phyloP scores from a whole-genome alignment of 2,113 vertebrate genomes.

The Raja brachyura region DNA sequence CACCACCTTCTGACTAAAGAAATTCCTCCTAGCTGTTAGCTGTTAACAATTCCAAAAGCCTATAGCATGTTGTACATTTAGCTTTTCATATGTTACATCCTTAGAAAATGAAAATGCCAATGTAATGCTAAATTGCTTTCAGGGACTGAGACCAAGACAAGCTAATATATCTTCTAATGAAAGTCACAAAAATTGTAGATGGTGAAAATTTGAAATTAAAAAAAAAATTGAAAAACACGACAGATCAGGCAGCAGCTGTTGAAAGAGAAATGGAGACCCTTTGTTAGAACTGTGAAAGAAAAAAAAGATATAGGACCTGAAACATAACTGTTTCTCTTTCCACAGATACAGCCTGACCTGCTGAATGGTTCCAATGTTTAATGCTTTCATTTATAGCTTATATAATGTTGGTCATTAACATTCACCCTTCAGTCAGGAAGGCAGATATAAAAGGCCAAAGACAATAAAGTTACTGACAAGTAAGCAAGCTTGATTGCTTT shows the following conservation, averaged over 20 bases:
- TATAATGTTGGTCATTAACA: background rate
- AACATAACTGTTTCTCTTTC: no score
- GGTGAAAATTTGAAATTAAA: no score
- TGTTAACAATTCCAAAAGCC: background rate
- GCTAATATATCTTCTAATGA: background rate
- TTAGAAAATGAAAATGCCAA: background rate
- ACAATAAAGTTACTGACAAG: background rate
- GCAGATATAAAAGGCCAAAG: background rate
- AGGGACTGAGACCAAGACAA: background rate
- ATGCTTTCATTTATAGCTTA: background rate
- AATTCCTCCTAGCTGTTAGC: no score
- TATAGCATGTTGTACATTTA: background rate
- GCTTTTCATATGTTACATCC: background rate
- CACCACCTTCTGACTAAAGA: no score
- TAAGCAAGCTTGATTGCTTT: background rate
- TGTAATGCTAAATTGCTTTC: background rate
- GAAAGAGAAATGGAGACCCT: no score
- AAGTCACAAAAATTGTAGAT: no score
- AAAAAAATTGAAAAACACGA: no score
- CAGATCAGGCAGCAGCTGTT: no score
- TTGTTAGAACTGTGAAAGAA: no score
- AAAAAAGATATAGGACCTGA: no score
- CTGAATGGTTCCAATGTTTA: no score
- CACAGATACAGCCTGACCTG: no score
- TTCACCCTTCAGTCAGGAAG: background rate